These are phyloP conservation scores for Temnothorax curvispinosus DNA, from an alignment of 1,140 invertebrate genomes.

Conservation along the genomic window DNA sequence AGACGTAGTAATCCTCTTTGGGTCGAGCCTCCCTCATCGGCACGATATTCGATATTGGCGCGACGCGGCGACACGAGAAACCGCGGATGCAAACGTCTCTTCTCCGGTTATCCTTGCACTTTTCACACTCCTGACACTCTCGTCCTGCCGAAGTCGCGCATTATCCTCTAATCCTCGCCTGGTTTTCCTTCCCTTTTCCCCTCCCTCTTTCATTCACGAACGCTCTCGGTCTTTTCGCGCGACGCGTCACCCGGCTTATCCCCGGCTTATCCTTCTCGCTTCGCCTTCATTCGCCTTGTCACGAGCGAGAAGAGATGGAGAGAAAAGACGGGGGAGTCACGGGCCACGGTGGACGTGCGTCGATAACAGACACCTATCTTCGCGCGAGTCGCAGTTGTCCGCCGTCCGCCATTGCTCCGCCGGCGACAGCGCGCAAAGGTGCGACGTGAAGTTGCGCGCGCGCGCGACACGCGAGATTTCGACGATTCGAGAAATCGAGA, in stretches of 20 bases:
- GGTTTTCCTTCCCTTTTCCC: not conserved
- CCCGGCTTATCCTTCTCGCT: not conserved
- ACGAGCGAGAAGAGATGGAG: not conserved
- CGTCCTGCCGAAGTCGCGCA: not conserved
- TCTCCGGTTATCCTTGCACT: not conserved
- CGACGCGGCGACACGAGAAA: not conserved
- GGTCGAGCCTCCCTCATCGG: not conserved
- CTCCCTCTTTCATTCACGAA: not conserved
- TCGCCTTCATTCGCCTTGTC: not conserved
- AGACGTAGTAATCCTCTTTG: not conserved
- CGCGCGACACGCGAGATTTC: not conserved
- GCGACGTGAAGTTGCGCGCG: not conserved
- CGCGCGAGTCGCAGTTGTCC: not conserved
- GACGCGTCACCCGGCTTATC: not conserved
- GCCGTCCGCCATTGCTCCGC: not conserved
- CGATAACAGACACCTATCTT: conserved; percentile 16
- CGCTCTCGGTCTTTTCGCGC: too few species aligned
- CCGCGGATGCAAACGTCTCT: not conserved
- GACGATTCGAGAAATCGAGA: not conserved
- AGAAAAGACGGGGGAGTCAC: not conserved
- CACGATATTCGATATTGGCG: not conserved
- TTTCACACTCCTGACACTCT: not conserved
- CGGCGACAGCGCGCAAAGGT: not conserved
- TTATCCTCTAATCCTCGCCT: not conserved
- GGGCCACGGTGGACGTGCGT: not conserved